Conservation (phyloP, 2,797 vertebrate species). For the Rhyacichthys aspro region DNA sequence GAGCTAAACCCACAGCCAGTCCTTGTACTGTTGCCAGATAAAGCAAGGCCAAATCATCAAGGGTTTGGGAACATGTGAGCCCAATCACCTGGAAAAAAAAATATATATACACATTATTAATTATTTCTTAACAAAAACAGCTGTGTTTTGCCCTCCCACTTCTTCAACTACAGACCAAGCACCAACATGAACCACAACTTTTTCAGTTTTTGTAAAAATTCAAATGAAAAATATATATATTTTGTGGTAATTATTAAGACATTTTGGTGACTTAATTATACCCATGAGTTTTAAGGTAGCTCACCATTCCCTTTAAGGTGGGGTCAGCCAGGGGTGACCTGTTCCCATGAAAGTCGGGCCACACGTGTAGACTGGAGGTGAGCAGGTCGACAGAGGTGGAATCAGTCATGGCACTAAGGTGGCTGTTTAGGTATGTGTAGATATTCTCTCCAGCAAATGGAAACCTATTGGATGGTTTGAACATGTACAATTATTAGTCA, state of each 20-base stretch:
- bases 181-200: too few relatives aligned
- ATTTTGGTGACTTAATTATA: not conserved
- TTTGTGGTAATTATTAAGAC: not conserved
- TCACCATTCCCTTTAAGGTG: slow-evolving; percentile 94
- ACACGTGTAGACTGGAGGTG: slow-evolving; percentile 90
- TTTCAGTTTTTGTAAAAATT: too few relatives aligned
- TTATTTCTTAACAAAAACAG: not conserved
- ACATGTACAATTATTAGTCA: not conserved
- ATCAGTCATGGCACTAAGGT: slow-evolving; percentile 85
- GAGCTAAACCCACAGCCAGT: slow-evolving; percentile 87
- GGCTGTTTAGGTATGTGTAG: slow-evolving; percentile 90
- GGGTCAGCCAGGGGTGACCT: slow-evolving; percentile 94
- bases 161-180: too few relatives aligned
- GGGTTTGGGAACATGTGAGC: slow-evolving; percentile 85
- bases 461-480: slow-evolving; percentile 13
- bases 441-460: slow-evolving; percentile 80
- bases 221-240: too few relatives aligned
- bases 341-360: slow-evolving; percentile 99
- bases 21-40: slow-evolving; percentile 93
- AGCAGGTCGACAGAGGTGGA: slow-evolving; percentile 84
- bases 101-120: not conserved
- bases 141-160: too few relatives aligned
- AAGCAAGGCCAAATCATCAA: slow-evolving; percentile 92
- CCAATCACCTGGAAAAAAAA: slow-evolving; percentile 85
- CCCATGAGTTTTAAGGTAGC: slow-evolving; percentile 28